Conservation (phyloP, 2,797 vertebrate species). For the Vireo griseus region DNA sequence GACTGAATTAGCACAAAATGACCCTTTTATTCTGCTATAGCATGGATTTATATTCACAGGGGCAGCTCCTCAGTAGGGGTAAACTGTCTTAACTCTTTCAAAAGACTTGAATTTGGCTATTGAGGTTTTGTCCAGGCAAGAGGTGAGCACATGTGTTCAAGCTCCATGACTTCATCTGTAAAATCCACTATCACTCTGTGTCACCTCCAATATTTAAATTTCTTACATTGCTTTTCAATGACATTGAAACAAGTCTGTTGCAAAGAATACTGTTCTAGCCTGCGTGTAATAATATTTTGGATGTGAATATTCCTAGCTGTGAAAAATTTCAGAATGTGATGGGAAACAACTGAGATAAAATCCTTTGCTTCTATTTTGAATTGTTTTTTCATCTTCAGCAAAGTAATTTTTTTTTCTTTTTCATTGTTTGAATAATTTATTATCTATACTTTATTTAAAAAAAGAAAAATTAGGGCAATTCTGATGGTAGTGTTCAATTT, state of each 20-base stretch:
- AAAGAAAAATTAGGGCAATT: background rate
- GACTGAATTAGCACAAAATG: constrained; percentile 22
- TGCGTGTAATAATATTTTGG: background rate
- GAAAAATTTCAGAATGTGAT: background rate
- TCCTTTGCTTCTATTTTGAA: background rate
- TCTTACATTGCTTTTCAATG: background rate
- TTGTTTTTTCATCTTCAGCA: background rate
- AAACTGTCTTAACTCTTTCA: constrained; percentile 22
- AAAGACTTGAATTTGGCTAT: background rate
- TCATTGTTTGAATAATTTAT: background rate
- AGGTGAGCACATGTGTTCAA: background rate
- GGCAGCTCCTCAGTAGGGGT: background rate
- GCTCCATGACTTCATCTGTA: background rate
- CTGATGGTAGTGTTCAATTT: background rate
- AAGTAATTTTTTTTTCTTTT: background rate
- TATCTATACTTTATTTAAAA: background rate
- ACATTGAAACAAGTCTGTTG: background rate
- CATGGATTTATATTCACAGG: background rate
- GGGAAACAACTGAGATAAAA: background rate
- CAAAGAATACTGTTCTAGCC: background rate
- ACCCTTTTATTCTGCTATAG: background rate
- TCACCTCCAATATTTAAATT: background rate
- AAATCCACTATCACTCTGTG: background rate
- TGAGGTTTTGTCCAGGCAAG: background rate
- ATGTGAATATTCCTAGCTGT: background rate